Evolutionary conservation across 2,797 vertebrate species (phyloP), one percentile per base, ranked within the genome.

Genomic region (Brachymystax lenok): DNA sequence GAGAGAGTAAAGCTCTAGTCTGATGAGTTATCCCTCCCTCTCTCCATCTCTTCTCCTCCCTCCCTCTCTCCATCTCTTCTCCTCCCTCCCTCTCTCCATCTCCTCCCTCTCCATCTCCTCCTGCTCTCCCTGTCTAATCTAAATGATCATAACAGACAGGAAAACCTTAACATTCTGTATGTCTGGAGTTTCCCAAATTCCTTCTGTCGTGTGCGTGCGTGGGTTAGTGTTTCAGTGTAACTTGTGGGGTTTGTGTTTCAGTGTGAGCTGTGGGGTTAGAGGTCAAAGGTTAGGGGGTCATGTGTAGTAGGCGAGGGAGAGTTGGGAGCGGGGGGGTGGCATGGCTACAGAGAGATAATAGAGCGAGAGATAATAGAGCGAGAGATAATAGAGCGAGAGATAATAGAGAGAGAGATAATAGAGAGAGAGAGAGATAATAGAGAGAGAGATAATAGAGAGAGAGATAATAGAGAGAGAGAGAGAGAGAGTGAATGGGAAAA

Each of bases 251-350:
- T 6, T 21, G 69, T 46, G 35, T 40, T 7, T 40, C 35, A 40
- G 3, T 61, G 59, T 79, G 67, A 71, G 74, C 74, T 68, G n/a
- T 72, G 74, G 51, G 19, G 69, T 40, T 6, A 28, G 69, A 24
- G 68, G 68, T 70, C 30, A 64, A 61, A 80, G 88, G 90, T 10
- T 8, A 81, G 87, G 80, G 79, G 83, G 90, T 6, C 5, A 80
- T 87, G 80, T 79, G 84, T 88, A 85, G 90, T 89, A 91, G 89
- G 80, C 85, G 80, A 89, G 83, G 76, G 86, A 85, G 89, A 88
- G 83, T 69, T 75, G 74, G 79, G 90, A 89, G 87, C 92, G 88
- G 89, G 88, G 85, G 84, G 63, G 84, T 82, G 88, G 88, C 87
- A 75, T 2, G 35, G 30, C 87, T 82, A 54, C 21, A 27, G 19